phyloP scores from a whole-genome alignment of 2,888 invertebrate species.

The Trachelus tabidus region DNA sequence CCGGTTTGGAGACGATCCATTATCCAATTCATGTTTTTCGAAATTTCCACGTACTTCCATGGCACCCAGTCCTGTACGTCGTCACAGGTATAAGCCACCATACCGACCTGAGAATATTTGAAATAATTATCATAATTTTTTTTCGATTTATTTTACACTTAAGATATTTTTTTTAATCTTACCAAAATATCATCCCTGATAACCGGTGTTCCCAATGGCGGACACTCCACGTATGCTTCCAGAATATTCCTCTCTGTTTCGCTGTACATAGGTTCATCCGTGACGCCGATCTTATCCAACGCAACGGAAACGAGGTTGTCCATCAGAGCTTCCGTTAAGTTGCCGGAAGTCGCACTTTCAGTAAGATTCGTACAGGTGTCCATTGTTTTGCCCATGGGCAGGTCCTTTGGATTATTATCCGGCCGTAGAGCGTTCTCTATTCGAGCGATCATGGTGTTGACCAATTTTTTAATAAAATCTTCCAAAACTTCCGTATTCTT shows the following conservation, averaged over 20 bases:
- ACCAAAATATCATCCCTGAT: conserved; percentile 36
- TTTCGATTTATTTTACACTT: neutral
- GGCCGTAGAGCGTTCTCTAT: neutral
- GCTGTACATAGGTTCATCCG: neutral
- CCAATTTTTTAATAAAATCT: conserved; percentile 26
- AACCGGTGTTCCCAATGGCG: conserved; percentile 44
- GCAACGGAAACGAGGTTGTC: neutral
- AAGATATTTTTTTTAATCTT: conserved; percentile 8
- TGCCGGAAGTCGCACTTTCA: neutral
- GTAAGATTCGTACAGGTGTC: neutral
- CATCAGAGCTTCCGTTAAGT: neutral
- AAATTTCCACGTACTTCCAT: conserved; percentile 45
- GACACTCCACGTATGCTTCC: conserved; percentile 32
- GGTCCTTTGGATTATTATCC: fast-evolving
- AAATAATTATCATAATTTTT: neutral
- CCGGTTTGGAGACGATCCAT: neutral
- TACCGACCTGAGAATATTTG: conserved; percentile 31
- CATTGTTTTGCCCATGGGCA: neutral
- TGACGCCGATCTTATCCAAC: neutral
- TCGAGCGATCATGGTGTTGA: conserved; percentile 25
- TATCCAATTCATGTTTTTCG: conserved; percentile 43
- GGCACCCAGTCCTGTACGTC: conserved; percentile 42
- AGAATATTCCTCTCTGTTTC: conserved; percentile 21
- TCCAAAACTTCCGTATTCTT: conserved; percentile 24
- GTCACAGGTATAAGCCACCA: conserved; percentile 47